Evolutionary conservation across 2,888 invertebrate genomes (phyloP).

Genomic region (Drosophila paranaensis): DNA sequence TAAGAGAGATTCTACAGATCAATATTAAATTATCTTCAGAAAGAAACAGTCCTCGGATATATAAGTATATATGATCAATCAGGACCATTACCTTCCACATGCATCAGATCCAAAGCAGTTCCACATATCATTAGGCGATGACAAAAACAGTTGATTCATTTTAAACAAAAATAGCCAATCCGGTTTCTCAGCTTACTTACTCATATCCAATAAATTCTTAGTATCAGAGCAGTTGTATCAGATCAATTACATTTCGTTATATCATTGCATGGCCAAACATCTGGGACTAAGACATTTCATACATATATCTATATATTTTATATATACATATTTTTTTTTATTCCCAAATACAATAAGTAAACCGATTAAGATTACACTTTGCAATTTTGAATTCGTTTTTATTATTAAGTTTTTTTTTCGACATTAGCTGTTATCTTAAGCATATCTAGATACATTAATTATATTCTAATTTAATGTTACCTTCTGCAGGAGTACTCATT

Average conservation of each 20-base stretch:
- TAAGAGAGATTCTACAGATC: not conserved
- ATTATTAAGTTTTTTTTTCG: conserved; percentile 58
- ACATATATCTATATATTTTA: not conserved
- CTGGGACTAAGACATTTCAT: not conserved
- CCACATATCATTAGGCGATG: not conserved
- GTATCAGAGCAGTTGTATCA: not conserved
- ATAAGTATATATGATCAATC: not conserved
- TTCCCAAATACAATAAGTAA: not conserved
- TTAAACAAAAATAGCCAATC: not conserved
- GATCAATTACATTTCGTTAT: not conserved
- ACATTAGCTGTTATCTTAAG: conserved; percentile 64
- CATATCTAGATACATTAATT: conserved; percentile 47
- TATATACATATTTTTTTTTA: not conserved
- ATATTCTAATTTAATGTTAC: conserved; percentile 49
- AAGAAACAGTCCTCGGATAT: not conserved
- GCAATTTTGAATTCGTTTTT: conserved; percentile 73
- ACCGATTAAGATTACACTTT: conserved; percentile 24
- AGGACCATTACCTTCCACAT: not conserved
- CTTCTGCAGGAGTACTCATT: conserved; percentile 44
- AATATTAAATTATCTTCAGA: too few species aligned
- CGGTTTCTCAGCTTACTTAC: not conserved
- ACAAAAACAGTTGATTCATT: not conserved
- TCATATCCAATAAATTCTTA: not conserved
- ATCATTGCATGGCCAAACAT: not conserved
- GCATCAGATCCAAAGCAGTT: not conserved